phyloP scores from a whole-genome alignment of 2,888 invertebrate species.

The Malthinus seriepunctatus region DNA sequence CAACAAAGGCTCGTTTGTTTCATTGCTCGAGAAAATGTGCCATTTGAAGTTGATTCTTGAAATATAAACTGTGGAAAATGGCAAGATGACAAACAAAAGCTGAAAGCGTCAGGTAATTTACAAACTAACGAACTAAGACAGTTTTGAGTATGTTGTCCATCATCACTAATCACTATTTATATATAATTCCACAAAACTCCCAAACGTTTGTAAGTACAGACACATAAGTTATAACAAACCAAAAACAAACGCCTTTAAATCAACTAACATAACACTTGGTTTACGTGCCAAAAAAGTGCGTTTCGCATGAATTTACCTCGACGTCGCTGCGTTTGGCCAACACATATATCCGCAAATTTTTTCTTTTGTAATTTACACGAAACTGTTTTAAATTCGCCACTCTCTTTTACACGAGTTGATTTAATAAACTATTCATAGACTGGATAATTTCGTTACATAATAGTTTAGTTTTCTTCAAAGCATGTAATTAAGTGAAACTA shows the following conservation, averaged over 20 bases:
- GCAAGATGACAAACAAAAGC: too few relatives aligned
- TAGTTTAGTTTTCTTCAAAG: constrained; percentile 19
- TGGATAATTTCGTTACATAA: constrained; percentile 19
- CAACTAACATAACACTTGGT: constrained; percentile 7
- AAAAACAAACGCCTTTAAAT: constrained; percentile 3
- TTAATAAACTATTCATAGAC: constrained; percentile 22
- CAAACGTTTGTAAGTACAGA: too few relatives aligned
- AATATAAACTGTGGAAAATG: too few relatives aligned
- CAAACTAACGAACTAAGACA: too few relatives aligned
- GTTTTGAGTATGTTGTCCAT: too few relatives aligned
- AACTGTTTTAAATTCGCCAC: too few relatives aligned
- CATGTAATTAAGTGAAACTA: constrained; percentile 28
- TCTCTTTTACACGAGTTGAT: neutral
- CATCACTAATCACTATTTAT: too few relatives aligned
- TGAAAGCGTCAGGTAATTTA: too few relatives aligned
- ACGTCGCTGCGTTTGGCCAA: constrained; percentile 7
- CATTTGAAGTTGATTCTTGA: too few relatives aligned
- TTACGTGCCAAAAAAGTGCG: constrained; percentile 15
- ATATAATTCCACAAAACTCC: too few relatives aligned
- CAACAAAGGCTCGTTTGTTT: neutral
- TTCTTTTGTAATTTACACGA: constrained; percentile 11
- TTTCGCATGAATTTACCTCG: constrained; percentile 7
- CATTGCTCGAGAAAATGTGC: too few relatives aligned
- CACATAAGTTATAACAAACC: too few relatives aligned
- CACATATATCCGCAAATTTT: neutral